Evolutionary conservation across 2,113 vertebrate species (phyloP).

Genomic region (Alligator mississippiensis): DNA sequence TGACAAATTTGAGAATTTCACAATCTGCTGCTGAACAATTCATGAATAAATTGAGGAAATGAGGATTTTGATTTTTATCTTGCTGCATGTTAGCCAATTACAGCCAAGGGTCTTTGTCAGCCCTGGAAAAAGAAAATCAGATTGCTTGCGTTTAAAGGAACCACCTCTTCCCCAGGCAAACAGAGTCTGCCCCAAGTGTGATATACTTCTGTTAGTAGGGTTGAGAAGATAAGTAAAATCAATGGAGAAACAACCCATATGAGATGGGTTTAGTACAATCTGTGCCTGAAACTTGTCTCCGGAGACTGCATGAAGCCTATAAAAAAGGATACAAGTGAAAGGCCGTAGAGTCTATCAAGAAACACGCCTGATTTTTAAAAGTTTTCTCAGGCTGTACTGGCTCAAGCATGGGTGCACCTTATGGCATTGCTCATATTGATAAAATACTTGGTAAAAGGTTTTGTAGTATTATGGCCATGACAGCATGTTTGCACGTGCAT

Average conservation of each 20-base stretch:
- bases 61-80: conserved; percentile 75
- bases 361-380: background rate
- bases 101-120: conserved; percentile 70
- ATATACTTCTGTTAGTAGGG: conserved; percentile 57
- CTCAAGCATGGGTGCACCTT: background rate
- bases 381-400: background rate
- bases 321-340: background rate
- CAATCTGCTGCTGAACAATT: conserved; percentile 72
- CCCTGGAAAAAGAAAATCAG: conserved; percentile 38
- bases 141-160: conserved; percentile 68
- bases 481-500: background rate
- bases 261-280: conserved; percentile 3
- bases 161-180: conserved; percentile 64
- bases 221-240: conserved; percentile 65
- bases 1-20: conserved; percentile 73
- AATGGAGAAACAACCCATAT: conserved; percentile 52
- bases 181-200: conserved; percentile 72
- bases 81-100: conserved; percentile 73
- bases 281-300: background rate
- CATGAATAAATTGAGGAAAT: conserved; percentile 73
- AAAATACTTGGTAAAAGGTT: background rate
- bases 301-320: background rate
- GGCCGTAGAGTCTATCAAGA: fast-evolving
- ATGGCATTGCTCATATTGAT: background rate
- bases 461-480: background rate